Conservation (phyloP, 2,888 invertebrate genomes). For the Ectemnius continuus region DNA sequence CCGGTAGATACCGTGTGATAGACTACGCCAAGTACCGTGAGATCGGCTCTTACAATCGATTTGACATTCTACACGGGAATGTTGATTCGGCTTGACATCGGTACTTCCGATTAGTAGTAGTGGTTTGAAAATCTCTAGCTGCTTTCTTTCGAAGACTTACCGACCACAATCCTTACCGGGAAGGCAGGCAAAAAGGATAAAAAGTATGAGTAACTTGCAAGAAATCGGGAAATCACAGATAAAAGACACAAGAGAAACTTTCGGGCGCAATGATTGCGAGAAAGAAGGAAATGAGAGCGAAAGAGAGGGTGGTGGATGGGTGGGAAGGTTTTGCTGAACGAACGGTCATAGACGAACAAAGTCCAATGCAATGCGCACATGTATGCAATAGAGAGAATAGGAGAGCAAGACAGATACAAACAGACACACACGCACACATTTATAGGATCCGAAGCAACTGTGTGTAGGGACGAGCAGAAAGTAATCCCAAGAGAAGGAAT, state of each 20-base stretch:
- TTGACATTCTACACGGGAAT: not conserved
- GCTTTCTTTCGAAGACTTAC: conserved; percentile 66
- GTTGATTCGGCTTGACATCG: not conserved
- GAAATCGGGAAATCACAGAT: too few species aligned
- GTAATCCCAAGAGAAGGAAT: conserved; percentile 11
- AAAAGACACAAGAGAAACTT: not conserved
- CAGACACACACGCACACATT: conserved; percentile 24
- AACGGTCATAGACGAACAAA: conserved; percentile 20
- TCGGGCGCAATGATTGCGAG: not conserved
- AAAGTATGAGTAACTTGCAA: conserved; percentile 41
- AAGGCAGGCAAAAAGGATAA: conserved; percentile 69
- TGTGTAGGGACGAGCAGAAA: conserved; percentile 52
- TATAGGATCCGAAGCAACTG: conserved; percentile 56
- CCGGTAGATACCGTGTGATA: too few species aligned
- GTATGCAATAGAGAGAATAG: conserved; percentile 24
- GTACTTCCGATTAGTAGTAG: not conserved
- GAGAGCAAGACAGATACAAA: not conserved
- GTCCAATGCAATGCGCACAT: conserved; percentile 20
- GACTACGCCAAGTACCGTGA: conserved; percentile 19
- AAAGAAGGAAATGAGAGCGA: not conserved
- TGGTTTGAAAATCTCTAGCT: not conserved
- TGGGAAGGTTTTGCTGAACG: not conserved
- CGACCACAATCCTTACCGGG: conserved; percentile 68
- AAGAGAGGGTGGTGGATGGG: not conserved
- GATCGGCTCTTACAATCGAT: conserved; percentile 8